These are phyloP conservation scores for Poeciliopsis presidionis DNA, from an alignment of 2,797 vertebrate genomes.

Conservation along the genomic window DNA sequence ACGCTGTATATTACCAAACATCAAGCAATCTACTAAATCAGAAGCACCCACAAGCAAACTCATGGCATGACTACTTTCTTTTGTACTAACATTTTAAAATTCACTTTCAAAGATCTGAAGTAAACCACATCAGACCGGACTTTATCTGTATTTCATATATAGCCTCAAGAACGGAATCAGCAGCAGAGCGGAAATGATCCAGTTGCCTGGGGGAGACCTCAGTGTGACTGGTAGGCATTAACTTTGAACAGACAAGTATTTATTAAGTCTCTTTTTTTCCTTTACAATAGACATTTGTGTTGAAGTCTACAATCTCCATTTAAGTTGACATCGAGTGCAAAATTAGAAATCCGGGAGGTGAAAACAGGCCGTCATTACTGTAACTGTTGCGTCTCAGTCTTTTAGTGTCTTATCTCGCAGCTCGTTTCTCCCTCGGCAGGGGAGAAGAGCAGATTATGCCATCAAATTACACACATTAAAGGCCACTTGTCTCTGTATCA, in stretches of 20 bases:
- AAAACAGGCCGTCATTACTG: not conserved
- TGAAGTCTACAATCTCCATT: not conserved
- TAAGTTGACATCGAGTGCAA: not conserved
- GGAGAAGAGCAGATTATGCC: not conserved
- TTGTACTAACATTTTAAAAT: conserved; percentile 7
- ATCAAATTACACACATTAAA: not conserved
- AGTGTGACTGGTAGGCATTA: not conserved
- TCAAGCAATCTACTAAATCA: not conserved
- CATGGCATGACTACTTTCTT: not conserved
- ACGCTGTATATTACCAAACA: not conserved
- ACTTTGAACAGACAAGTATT: not conserved
- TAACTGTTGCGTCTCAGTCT: not conserved
- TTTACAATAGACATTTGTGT: not conserved
- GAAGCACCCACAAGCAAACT: not conserved
- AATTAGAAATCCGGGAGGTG: not conserved
- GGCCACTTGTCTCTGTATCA: not conserved
- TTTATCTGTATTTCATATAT: not conserved
- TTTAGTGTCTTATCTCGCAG: not conserved
- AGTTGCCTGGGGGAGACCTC: not conserved
- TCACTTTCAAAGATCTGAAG: conserved; percentile 10
- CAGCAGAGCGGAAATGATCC: not conserved
- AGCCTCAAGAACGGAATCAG: not conserved
- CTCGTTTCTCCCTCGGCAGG: not conserved
- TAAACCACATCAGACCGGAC: not conserved
- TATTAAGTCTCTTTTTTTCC: not conserved